These are phyloP conservation scores for Lysandra coridon DNA, from an alignment of 2,888 invertebrate genomes.

Conservation along the genomic window DNA sequence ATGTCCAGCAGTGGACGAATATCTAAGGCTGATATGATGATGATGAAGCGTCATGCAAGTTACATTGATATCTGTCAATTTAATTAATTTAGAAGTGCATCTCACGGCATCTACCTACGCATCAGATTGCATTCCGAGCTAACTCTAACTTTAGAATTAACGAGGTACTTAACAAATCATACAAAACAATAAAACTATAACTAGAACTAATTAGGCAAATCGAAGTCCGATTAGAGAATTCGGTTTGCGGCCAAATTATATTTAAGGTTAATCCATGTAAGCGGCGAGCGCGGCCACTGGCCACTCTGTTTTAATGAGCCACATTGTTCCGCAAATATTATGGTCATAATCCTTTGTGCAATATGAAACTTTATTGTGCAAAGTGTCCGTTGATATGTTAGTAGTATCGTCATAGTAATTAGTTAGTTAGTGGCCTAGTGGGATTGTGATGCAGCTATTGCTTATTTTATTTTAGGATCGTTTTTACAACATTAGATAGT, in stretches of 20 bases:
- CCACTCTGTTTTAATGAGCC: conserved; percentile 32
- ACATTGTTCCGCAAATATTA: conserved; percentile 22
- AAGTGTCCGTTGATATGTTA: conserved; percentile 5
- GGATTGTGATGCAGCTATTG: neutral
- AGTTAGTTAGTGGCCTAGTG: neutral
- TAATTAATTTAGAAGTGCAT: no score
- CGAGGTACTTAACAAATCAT: neutral
- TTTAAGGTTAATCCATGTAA: conserved; percentile 31
- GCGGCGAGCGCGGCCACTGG: conserved; percentile 30
- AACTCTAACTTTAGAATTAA: no score
- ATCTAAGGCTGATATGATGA: no score
- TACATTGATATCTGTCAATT: no score
- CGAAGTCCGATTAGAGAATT: conserved; percentile 29
- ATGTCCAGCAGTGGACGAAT: no score
- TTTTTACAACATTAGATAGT: no score
- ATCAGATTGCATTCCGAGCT: no score
- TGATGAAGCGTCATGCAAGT: no score
- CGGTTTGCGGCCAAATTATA: conserved; percentile 41
- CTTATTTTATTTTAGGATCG: neutral
- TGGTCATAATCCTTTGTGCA: conserved; percentile 18
- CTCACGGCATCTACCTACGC: no score
- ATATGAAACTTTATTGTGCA: conserved; percentile 17
- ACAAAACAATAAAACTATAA: neutral
- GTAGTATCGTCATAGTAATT: neutral
- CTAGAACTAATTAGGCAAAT: conserved; percentile 32